These are phyloP conservation scores for Otus scops DNA, from an alignment of 2,797 vertebrate genomes.

Conservation along the genomic window DNA sequence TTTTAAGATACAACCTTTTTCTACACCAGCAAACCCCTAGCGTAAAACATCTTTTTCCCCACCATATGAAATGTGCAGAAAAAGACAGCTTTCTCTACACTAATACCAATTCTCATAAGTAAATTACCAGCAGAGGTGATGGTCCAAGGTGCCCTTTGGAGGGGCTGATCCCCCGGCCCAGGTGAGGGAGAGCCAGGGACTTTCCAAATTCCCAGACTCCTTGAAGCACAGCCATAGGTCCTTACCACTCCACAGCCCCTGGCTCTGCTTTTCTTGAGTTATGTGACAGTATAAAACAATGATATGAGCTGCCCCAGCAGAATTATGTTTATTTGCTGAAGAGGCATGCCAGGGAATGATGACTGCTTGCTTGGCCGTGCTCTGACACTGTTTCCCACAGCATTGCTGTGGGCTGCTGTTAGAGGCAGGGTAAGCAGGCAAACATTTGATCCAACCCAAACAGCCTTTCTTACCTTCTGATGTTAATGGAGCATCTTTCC, in stretches of 20 bases:
- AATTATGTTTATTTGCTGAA: neutral
- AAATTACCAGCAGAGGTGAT: neutral
- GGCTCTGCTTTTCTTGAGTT: neutral
- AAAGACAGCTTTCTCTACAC: neutral
- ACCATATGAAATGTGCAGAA: neutral
- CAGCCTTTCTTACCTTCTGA: neutral
- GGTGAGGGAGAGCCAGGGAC: rapidly evolving
- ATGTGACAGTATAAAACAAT: neutral
- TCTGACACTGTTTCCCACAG: neutral
- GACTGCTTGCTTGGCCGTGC: neutral
- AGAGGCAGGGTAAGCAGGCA: neutral
- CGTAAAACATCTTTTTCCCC: neutral
- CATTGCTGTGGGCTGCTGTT: neutral
- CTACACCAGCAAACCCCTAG: neutral
- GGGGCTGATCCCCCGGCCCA: neutral
- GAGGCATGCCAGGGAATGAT: neutral
- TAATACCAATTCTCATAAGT: neutral
- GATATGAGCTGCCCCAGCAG: neutral
- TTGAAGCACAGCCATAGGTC: neutral
- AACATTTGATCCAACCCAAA: neutral
- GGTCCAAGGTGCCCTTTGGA: neutral
- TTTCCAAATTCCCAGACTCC: neutral
- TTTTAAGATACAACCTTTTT: neutral
- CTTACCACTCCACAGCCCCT: neutral
- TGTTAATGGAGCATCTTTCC: neutral